Conservation (phyloP, 35 echinoderm and acorn worm genomes). For the Heliocidaris tuberculata region DNA sequence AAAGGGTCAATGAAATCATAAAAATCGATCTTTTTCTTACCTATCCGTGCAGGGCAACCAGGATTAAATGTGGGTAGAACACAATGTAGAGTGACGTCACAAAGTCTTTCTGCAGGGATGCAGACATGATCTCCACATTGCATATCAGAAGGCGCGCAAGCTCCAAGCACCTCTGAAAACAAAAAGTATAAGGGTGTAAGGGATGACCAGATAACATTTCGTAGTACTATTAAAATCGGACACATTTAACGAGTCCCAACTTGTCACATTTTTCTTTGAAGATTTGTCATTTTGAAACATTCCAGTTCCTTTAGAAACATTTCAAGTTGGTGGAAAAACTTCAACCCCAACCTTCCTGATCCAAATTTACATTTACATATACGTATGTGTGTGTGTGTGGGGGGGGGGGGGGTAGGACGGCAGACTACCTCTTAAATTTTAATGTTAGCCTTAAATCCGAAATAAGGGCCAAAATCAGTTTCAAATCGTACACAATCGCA, state of each 20-base stretch:
- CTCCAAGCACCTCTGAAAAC: neutral
- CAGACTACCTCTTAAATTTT: too few species aligned
- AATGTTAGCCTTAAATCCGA: too few species aligned
- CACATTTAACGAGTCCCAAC: too few species aligned
- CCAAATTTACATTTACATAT: neutral
- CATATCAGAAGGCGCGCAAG: neutral
- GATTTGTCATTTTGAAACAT: neutral
- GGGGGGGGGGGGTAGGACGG: neutral
- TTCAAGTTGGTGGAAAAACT: neutral
- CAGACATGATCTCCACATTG: conserved; percentile 17
- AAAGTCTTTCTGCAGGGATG: neutral
- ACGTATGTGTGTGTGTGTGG: neutral
- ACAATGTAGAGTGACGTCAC: conserved; percentile 25
- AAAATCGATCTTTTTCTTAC: neutral
- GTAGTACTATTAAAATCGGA: too few species aligned
- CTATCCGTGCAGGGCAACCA: neutral
- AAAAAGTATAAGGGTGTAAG: neutral
- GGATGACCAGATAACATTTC: neutral
- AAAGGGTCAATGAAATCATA: too few species aligned
- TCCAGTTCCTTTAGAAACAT: neutral
- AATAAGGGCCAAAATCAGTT: too few species aligned
- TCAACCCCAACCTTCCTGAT: neutral
- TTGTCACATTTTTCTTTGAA: too few species aligned
- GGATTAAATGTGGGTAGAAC: neutral
- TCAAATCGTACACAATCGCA: too few species aligned